Evolutionary conservation across 2,888 invertebrate species (phyloP), one percentile per base, ranked within the genome.

Genomic region (Balanococcus diminutus): DNA sequence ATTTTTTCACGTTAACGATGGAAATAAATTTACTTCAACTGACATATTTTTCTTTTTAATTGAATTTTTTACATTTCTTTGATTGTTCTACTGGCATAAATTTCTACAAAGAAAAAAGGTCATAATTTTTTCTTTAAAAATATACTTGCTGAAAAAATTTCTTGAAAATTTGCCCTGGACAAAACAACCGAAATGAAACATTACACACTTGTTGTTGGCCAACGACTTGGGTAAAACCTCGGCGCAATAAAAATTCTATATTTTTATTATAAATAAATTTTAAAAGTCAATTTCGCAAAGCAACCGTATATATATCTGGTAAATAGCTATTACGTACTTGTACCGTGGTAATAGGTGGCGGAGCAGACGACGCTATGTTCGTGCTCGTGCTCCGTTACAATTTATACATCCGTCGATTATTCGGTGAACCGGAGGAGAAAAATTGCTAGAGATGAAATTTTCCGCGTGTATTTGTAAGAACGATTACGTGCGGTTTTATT

Each of bases 401-500:
- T 51, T 51, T 51, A 51, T 51, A 42, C 14, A 51, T 51, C 42
- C 51, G 51, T 51, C 19, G 51, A 51, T 51, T 51, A 42, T 8
- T 16, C 46, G 46, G 46, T 4, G 16, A 56, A 42, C 8, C 36
- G n/a, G 19, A 56, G 61, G 11, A 28, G 61, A 67, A 67, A 25
- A 67, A 25, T 28, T 28, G 61, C 61, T n/a, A n/a, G 14, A 14
- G 61, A 28, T 22, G 28, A 67, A 67, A 28, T 67, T 67, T 67
- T 19, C 56, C 0, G 61, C 28, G 61, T 67, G 11, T 67, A 67
- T 67, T 67, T 25, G 61, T 67, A 25, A 67, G 25, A 51, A 67
- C 61, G 61, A 67, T 67, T 67, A 67, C 61, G 25, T 25, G 61
- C 61, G 61, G 61, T 67, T 67, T 67, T 67, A 67, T 67, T 67